Conservation (phyloP, 1,140 invertebrate species). For the Drosophila neocordata region DNA sequence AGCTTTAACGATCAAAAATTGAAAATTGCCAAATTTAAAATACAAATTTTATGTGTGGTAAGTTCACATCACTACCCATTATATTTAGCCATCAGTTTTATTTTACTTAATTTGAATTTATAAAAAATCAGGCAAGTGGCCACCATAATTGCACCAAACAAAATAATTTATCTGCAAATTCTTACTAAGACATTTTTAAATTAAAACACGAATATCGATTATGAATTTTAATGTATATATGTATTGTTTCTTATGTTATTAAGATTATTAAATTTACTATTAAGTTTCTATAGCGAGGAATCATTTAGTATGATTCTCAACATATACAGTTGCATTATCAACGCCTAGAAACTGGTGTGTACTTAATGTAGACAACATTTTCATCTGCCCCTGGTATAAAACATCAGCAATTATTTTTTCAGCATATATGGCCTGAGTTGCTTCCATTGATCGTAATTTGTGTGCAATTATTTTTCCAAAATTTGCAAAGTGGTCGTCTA, state of each 20-base stretch:
- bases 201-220: background rate
- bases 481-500: constrained; percentile 81
- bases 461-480: constrained; percentile 83
- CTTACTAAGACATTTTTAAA: too few species aligned
- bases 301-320: constrained; percentile 71
- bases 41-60: too few species aligned
- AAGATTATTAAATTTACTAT: constrained; percentile 54
- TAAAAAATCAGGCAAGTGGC: too few species aligned
- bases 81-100: too few species aligned
- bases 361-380: constrained; percentile 72
- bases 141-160: too few species aligned
- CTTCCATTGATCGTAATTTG: constrained; percentile 82
- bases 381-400: constrained; percentile 83
- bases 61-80: too few species aligned
- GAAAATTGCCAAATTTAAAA: background rate
- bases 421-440: constrained; percentile 81
- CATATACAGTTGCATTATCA: constrained; percentile 71
- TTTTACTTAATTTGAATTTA: too few species aligned
- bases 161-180: too few species aligned
- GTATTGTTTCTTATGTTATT: constrained; percentile 58
- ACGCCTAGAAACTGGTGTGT: constrained; percentile 72
- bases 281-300: constrained; percentile 38
- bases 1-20: background rate
- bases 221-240: constrained; percentile 35
- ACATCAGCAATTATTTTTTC: constrained; percentile 83